Evolutionary conservation across 1,140 invertebrate genomes (phyloP).

Genomic region (Cotesia vestalis): DNA sequence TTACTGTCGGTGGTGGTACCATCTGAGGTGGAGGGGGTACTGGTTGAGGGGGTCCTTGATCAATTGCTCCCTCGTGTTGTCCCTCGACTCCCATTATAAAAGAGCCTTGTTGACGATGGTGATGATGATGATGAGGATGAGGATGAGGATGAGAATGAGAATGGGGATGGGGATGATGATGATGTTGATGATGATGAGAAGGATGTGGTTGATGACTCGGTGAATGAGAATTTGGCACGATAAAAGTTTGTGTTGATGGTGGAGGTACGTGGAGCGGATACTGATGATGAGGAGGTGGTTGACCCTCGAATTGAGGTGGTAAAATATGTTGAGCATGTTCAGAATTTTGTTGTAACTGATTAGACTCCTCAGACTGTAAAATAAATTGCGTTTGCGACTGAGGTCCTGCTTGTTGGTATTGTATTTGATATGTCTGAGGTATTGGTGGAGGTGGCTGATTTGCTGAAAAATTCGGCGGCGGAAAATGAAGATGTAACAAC

Average conservation of each 20-base stretch:
- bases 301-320: slow-evolving; percentile 54
- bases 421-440: slow-evolving; percentile 63
- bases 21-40: slow-evolving; percentile 63
- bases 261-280: slow-evolving; percentile 58
- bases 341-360: slow-evolving; percentile 55
- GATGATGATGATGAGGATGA: slow-evolving; percentile 30
- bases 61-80: slow-evolving; percentile 52
- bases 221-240: slow-evolving; percentile 54
- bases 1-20: slow-evolving; percentile 58
- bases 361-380: slow-evolving; percentile 56
- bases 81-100: slow-evolving; percentile 47
- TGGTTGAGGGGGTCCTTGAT: slow-evolving; percentile 56
- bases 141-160: background rate
- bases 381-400: slow-evolving; percentile 59
- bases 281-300: slow-evolving; percentile 49
- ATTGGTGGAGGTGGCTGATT: slow-evolving; percentile 63
- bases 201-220: slow-evolving; percentile 32
- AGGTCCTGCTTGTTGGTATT: slow-evolving; percentile 56
- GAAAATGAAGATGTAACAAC: slow-evolving; percentile 59
- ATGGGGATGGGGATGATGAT: slow-evolving; percentile 41
- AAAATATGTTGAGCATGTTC: slow-evolving; percentile 55
- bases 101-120: slow-evolving; percentile 47
- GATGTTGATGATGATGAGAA: slow-evolving; percentile 30
- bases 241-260: slow-evolving; percentile 52
- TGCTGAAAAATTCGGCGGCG: slow-evolving; percentile 59